These are phyloP conservation scores for Heliconius erato DNA, from an alignment of 2,888 invertebrate genomes.

Conservation along the genomic window DNA sequence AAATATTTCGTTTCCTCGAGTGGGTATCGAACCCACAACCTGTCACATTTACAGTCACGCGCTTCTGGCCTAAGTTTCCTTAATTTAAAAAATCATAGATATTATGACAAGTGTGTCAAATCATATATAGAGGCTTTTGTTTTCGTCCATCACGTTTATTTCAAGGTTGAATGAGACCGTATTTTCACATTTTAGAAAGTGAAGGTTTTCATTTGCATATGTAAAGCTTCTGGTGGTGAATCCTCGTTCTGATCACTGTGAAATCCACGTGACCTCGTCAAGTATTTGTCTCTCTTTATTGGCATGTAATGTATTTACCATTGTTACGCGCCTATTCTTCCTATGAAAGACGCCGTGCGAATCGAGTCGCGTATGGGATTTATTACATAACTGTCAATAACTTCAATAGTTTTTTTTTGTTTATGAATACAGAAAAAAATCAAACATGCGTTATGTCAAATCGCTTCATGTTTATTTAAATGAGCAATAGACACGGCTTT, in stretches of 20 bases:
- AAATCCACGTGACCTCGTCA: slow-evolving; percentile 63
- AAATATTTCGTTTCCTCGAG: too few species aligned
- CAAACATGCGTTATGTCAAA: neutral
- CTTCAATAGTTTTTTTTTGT: neutral
- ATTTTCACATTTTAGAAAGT: slow-evolving; percentile 83
- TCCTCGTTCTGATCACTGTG: slow-evolving; percentile 60
- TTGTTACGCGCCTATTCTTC: slow-evolving; percentile 29
- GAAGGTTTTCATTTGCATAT: slow-evolving; percentile 80
- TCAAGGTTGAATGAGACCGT: slow-evolving; percentile 63
- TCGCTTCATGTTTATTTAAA: neutral
- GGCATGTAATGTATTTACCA: slow-evolving; percentile 24
- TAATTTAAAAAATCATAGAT: neutral
- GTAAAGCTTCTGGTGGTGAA: slow-evolving; percentile 63
- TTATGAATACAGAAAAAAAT: neutral
- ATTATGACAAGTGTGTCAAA: slow-evolving; percentile 21
- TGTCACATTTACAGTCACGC: too few species aligned
- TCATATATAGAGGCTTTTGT: slow-evolving; percentile 44
- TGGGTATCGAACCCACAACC: too few species aligned
- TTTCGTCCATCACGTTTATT: slow-evolving; percentile 60
- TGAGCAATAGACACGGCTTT: neutral
- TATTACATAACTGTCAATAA: slow-evolving; percentile 25
- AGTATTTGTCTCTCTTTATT: slow-evolving; percentile 32
- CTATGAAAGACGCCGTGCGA: slow-evolving; percentile 32
- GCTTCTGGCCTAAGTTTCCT: too few species aligned
- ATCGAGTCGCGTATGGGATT: slow-evolving; percentile 22